These are phyloP conservation scores for Zaprionus capensis DNA, from an alignment of 1,140 invertebrate species.

Conservation along the genomic window DNA sequence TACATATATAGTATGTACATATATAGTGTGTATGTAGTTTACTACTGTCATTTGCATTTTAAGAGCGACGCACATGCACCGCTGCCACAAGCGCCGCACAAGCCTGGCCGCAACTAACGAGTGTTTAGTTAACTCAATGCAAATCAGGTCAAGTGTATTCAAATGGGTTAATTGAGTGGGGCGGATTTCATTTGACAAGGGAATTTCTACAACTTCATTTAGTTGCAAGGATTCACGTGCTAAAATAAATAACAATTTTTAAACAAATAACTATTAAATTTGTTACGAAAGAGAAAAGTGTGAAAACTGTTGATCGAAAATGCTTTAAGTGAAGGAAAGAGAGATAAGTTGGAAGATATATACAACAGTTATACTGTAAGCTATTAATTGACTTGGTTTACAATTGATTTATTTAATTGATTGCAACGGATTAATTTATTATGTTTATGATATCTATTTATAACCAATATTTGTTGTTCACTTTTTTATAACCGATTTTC, in stretches of 20 bases:
- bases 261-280: neutral
- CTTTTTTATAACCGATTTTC: no score
- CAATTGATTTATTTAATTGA: no score
- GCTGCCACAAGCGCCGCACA: neutral
- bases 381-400: no score
- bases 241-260: neutral
- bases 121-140: conserved; percentile 6
- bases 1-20: neutral
- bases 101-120: conserved; percentile 6
- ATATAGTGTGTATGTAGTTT: neutral
- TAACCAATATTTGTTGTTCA: no score
- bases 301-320: no score
- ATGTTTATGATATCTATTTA: no score
- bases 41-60: neutral
- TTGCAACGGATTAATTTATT: no score
- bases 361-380: no score
- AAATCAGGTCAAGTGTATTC: conserved; percentile 4
- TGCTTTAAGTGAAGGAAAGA: no score
- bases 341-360: no score
- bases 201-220: neutral
- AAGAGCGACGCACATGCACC: neutral
- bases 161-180: conserved; percentile 8
- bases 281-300: neutral
- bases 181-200: neutral
- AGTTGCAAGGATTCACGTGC: neutral